These are phyloP conservation scores for Neocloeon triangulifer DNA, from an alignment of 1,140 invertebrate species.

Conservation along the genomic window DNA sequence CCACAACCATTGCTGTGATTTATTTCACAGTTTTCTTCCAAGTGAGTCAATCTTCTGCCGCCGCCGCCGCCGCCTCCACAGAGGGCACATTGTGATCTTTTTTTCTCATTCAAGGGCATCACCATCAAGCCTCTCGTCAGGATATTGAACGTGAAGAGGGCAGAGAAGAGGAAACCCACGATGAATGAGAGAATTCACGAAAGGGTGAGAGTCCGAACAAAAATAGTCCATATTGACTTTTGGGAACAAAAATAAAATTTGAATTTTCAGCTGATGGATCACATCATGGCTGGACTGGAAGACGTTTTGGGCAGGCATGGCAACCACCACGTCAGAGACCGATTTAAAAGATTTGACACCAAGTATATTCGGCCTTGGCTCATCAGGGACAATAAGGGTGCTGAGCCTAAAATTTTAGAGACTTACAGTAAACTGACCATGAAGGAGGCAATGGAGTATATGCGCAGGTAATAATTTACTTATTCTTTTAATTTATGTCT, in stretches of 20 bases:
- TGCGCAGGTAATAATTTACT: too few species aligned
- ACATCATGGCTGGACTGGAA: constrained; percentile 88
- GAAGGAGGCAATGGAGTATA: constrained; percentile 79
- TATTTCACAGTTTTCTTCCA: constrained; percentile 96
- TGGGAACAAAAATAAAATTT: too few species aligned
- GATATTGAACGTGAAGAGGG: constrained; percentile 82
- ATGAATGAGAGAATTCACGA: constrained; percentile 95
- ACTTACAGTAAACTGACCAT: constrained; percentile 84
- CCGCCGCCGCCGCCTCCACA: too few species aligned
- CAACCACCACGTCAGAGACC: constrained; percentile 79
- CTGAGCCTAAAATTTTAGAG: constrained; percentile 83
- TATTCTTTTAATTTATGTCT: too few species aligned
- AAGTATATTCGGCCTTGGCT: constrained; percentile 75
- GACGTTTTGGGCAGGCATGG: constrained; percentile 86
- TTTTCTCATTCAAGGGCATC: constrained; percentile 74
- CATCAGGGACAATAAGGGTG: constrained; percentile 60
- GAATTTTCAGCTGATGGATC: constrained; percentile 71
- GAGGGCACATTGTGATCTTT: too few species aligned
- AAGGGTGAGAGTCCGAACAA: constrained; percentile 32
- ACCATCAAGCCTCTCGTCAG: constrained; percentile 94
- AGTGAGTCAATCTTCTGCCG: constrained; percentile 18
- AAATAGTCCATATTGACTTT: too few species aligned
- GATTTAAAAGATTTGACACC: constrained; percentile 86
- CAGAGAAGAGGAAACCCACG: constrained; percentile 66
- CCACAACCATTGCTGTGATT: constrained; percentile 92